Conservation (phyloP, 2,888 invertebrate species). For the Drosophila meridionalis region DNA sequence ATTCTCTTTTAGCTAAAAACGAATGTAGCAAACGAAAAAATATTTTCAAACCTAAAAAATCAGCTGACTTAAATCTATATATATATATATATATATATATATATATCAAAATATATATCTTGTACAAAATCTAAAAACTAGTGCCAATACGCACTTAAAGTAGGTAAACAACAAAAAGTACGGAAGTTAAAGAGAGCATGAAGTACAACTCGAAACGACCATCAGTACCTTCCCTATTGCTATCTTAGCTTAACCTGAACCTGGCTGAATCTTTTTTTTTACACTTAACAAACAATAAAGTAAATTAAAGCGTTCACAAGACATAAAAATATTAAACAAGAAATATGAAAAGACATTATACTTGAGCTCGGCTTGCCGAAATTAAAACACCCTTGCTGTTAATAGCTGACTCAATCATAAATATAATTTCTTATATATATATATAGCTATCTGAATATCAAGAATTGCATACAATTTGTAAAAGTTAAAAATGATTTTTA, state of each 20-base stretch:
- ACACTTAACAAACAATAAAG: conserved; percentile 9
- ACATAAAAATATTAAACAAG: neutral
- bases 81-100: conserved; percentile 3
- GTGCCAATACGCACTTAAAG: conserved; percentile 60
- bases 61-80: conserved; percentile 44
- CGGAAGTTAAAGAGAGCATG: conserved; percentile 57
- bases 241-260: conserved; percentile 53
- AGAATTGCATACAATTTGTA: too few species aligned
- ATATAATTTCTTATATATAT: too few species aligned
- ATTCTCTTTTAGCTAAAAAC: conserved; percentile 72
- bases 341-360: neutral
- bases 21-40: conserved; percentile 61
- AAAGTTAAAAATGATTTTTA: too few species aligned
- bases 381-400: conserved; percentile 30
- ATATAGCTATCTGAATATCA: too few species aligned
- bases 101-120: conserved; percentile 46
- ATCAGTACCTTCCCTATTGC: conserved; percentile 38
- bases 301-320: neutral
- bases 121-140: conserved; percentile 66
- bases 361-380: conserved; percentile 28
- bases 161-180: conserved; percentile 57
- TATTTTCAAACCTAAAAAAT: conserved; percentile 45
- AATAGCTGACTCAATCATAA: neutral
- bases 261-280: conserved; percentile 73
- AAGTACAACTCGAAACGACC: conserved; percentile 55